These are phyloP conservation scores for Pseudomugil tenellus DNA, from an alignment of 2,797 vertebrate genomes.

Conservation along the genomic window DNA sequence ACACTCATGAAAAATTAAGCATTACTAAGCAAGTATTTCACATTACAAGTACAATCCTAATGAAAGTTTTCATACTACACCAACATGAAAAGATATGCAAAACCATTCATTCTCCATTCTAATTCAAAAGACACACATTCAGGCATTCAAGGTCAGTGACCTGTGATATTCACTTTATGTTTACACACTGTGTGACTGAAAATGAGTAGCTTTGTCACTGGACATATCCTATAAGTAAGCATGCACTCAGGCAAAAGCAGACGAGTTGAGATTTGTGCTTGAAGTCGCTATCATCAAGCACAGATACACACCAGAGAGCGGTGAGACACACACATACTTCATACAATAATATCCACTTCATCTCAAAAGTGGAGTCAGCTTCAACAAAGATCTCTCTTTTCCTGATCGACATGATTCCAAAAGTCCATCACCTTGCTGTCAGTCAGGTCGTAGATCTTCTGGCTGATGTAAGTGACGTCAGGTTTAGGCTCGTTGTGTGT, in stretches of 20 bases:
- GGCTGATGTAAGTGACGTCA: constrained; percentile 93
- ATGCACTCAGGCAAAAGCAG: constrained; percentile 53
- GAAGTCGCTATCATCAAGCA: constrained; percentile 52
- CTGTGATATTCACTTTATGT: constrained; percentile 47
- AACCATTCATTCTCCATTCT: constrained; percentile 29
- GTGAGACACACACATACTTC: constrained; percentile 9
- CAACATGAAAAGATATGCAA: constrained; percentile 16
- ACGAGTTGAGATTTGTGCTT: constrained; percentile 58
- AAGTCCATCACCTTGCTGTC: constrained; percentile 90
- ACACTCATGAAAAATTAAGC: too few species aligned
- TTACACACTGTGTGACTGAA: constrained; percentile 42
- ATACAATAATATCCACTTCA: constrained; percentile 16
- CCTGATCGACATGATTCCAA: not conserved
- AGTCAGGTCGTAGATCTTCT: constrained; percentile 96
- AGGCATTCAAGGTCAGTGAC: constrained; percentile 41
- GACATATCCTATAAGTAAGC: constrained; percentile 56
- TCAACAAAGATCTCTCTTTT: constrained; percentile 9
- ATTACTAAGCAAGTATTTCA: not conserved
- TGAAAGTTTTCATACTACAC: constrained; percentile 17
- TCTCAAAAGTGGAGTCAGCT: not conserved
- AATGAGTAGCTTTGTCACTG: constrained; percentile 49
- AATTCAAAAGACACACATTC: constrained; percentile 11
- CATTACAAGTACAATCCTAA: not conserved
- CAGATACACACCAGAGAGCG: constrained; percentile 18
- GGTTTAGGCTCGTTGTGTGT: constrained; percentile 93